Evolutionary conservation across 1,140 invertebrate species (phyloP), one percentile per base, ranked within the genome.

Genomic region (Orius insidiosus): DNA sequence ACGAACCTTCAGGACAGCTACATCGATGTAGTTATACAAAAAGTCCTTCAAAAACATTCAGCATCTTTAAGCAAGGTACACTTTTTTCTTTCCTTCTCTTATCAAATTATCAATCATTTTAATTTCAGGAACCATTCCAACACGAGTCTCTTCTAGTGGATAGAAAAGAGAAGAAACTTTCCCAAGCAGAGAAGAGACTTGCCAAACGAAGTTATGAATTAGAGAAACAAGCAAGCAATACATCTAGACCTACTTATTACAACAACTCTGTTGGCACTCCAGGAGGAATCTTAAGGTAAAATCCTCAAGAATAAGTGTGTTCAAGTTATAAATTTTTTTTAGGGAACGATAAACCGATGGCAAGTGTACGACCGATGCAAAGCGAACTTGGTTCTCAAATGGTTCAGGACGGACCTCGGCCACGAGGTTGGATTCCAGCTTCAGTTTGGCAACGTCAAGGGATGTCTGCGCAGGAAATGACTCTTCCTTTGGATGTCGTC

Each of bases 121-220:
- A 43, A 36, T 55, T 54, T 41, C 49, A 76, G 67, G 78, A 86
- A 58, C 95, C 94, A 0, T 98, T 98, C 65, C 82, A 93, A 54
- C 95, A 99, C 60, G 95, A 98, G 63, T 94, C 89, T 14, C 65
- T 98, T 31, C 67, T 98, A 5, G 80, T 97, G 2, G 95, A 98
- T 64, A 72, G 88, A 30, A 94, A 96, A 59, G 93, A 98, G 55
- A 84, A 94, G 56, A 89, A 93, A 56, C 66, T 98, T 9, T 95
- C 89, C 2, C 85, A 88, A 59, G 80, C 86, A 18, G 95, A 98
- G 60, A 97, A 98, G 60, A 68, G 85, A 52, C 66, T 95, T 37
- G 95, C 94, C 0, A 84, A 90, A 58, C 69, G 88, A 54, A 84
- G 87, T 53, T 98, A 97, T 59, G 89, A 96, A 59, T 66, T 88